Evolutionary conservation across 2,888 invertebrate genomes (phyloP), one percentile per base, ranked within the genome.

Genomic region (Trichopria drosophilae): DNA sequence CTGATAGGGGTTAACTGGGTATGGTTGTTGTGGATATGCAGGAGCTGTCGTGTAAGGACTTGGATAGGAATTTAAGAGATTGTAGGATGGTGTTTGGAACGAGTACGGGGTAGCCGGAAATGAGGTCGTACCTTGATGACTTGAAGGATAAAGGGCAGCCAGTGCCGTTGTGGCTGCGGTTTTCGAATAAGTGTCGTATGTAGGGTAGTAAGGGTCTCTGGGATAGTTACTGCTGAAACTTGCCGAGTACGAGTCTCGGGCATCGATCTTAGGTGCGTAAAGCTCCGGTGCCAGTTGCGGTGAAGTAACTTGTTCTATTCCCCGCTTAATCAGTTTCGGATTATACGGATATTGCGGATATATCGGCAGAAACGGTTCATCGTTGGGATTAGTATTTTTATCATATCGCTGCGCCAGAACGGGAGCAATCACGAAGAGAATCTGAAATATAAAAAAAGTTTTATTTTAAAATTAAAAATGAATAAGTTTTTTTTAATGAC

Each of bases 351-450:
- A 73, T 7, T 65, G 53, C 1, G 74, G 72, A 37, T 66, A 64
- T 50, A 75, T 73, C 22, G 75, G 74, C 6, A 75, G 55, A 35
- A 75, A 75, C 3, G 74, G 75, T 39, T 72, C 70, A 46, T 72
- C 66, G 43, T 73, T 74, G 2, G 69, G 65, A 34, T 70, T 65
- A 42, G 59, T 51, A 36, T 46, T 57, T 23, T 62, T 53, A 12
- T 57, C 62, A 31, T 62, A 63, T 3, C 57, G 56, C 24, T 71
- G 68, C 0, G 66, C 67, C n/a, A n/a, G n/a, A n/a, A n/a, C 48
- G 16, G 69, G 64, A 15, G 66, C 65, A 41, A 68, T 37, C 24
- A 68, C 52, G 13, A 74, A 48, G n/a, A 69, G 34, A 37, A 72
- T 53, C 74, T 74, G 64, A 10, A 69, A 68, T n/a, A 39, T 16